Evolutionary conservation across 2,113 vertebrate genomes (phyloP), one percentile per base, ranked within the genome.

Genomic region (Psittacara wagleri): DNA sequence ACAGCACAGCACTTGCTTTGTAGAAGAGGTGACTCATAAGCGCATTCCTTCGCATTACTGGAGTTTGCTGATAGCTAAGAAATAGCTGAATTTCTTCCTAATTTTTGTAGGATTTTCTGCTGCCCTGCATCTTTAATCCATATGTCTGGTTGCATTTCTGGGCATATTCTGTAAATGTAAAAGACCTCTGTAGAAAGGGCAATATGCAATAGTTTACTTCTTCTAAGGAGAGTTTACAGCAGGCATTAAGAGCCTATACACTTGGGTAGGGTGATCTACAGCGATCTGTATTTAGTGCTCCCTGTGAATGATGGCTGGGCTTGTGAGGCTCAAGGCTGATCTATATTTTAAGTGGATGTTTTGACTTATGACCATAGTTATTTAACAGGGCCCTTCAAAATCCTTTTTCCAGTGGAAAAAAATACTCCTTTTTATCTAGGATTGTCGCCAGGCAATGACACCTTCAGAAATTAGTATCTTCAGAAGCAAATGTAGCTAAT

Each of bases 321-420:
- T 92, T 44, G 46, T 5, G 70, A 90, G 68, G 51, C 89, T 93
- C 95, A 95, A 93, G 86, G 78, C 91, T 92, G 83, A 85, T 95
- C 78, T 88, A 35, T 96, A 92, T 96, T 95, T 95, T 96, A 95
- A 94, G 79, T 73, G 79, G 79, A 83, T 74, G 9, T 87, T 96
- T 91, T 93, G 95, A 96, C 87, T 97, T 94, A 91, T 87, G 69
- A 57, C 91, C 20, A 5, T 62, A 70, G 86, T 95, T 95, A 86
- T 75, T 97, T 97, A 97, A 94, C 9, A 0, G 48, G 70, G 39
- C 82, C 88, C 78, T 92, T 83, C 68, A 43, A 73, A 96, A 94
- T 85, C 85, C 87, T 88, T 91, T 75, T 94, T 88, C 69, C 83
- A 74, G 59, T 92, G 74, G 74, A 69, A 94, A 88, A 59, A 94